phyloP scores from a whole-genome alignment of 2,888 invertebrate genomes.

The Cerastis leucographa region DNA sequence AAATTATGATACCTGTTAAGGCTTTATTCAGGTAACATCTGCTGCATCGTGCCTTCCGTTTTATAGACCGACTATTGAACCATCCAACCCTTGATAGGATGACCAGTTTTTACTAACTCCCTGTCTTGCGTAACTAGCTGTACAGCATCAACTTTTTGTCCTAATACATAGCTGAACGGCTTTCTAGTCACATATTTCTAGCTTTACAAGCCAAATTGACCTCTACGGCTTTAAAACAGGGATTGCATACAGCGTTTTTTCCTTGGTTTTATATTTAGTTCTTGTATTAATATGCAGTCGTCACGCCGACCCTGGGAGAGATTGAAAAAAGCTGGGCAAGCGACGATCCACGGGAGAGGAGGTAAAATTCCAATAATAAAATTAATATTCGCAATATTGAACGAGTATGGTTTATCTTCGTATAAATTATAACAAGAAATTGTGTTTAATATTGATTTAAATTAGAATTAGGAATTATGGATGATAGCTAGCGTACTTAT shows the following conservation, averaged over 20 bases:
- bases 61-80: constrained; percentile 80
- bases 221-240: constrained; percentile 23
- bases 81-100: constrained; percentile 86
- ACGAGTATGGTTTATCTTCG: neutral
- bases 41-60: constrained; percentile 74
- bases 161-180: constrained; percentile 76
- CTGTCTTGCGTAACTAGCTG: constrained; percentile 87
- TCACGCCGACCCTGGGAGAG: constrained; percentile 56
- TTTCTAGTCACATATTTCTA: constrained; percentile 69
- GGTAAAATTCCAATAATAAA: constrained; percentile 34
- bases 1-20: constrained; percentile 55
- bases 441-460: neutral
- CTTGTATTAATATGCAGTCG: constrained; percentile 67
- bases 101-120: constrained; percentile 83
- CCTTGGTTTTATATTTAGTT: constrained; percentile 43
- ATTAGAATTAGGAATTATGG: constrained; percentile 10
- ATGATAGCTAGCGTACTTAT: neutral
- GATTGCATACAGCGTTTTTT: constrained; percentile 1
- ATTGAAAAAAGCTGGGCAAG: constrained; percentile 57
- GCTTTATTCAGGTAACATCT: constrained; percentile 46
- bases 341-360: neutral
- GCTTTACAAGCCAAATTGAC: constrained; percentile 23
- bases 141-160: constrained; percentile 81
- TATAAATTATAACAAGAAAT: constrained; percentile 8
- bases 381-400: constrained; percentile 20